Evolutionary conservation across 1,140 invertebrate genomes (phyloP).

Genomic region (Bradynema listronoti): DNA sequence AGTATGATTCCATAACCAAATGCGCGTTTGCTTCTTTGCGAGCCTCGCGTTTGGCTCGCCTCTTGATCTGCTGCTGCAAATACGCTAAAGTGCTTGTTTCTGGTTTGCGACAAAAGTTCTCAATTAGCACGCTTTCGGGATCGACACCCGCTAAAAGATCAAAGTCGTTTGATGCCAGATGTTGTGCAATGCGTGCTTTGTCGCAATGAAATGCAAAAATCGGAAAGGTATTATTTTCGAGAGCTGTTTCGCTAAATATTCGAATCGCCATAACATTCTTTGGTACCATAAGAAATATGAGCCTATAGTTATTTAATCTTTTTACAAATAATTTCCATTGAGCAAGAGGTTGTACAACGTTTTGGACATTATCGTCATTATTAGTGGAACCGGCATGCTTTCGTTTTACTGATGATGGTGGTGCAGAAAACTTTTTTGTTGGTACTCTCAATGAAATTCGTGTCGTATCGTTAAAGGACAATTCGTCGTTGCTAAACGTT

Average conservation of each 20-base stretch:
- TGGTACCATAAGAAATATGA: slow-evolving; percentile 35
- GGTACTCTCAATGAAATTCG: background rate
- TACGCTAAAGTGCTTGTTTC: slow-evolving; percentile 16
- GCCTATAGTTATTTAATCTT: slow-evolving; percentile 22
- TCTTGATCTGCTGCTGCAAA: slow-evolving; percentile 4
- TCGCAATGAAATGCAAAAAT: slow-evolving; percentile 39
- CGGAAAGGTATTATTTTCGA: slow-evolving; percentile 27
- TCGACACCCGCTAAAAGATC: background rate
- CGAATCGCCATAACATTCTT: slow-evolving; percentile 22
- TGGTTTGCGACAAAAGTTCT: slow-evolving; percentile 19
- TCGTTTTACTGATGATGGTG: background rate
- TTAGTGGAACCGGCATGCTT: background rate
- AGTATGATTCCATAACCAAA: slow-evolving; percentile 11
- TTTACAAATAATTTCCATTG: slow-evolving; percentile 38
- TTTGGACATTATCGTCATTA: no score
- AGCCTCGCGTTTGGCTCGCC: background rate
- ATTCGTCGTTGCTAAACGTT: slow-evolving; percentile 14
- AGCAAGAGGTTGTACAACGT: no score
- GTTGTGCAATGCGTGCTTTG: slow-evolving; percentile 38
- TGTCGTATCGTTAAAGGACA: background rate
- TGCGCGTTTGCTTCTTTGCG: background rate
- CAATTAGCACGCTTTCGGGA: background rate
- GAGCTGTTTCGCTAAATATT: slow-evolving; percentile 1
- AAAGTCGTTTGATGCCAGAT: slow-evolving; percentile 12
- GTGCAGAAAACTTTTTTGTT: slow-evolving; percentile 17